Evolutionary conservation across 2,113 vertebrate species (phyloP), one percentile per base, ranked within the genome.

Genomic region (Tychaedon coryphoeus): DNA sequence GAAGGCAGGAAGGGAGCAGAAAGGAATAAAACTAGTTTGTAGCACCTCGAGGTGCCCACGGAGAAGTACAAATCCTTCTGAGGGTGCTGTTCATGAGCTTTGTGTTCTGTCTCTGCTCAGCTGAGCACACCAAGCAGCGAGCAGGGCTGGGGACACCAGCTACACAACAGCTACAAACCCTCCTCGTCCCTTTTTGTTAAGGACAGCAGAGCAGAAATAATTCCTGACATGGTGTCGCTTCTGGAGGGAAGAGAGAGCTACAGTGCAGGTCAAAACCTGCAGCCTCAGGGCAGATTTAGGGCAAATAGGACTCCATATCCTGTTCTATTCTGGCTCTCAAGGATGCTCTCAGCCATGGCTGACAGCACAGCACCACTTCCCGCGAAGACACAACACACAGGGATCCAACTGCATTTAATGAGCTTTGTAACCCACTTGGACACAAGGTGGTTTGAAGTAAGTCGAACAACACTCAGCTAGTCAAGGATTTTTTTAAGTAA

Each of bases 361-460:
- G 82, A 58, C 76, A 70, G 89, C 78, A 66, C 66, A 83, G 67
- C 64, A n/a, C 57, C 12, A 1, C 20, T 62, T 75, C 70, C 81
- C 22, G 11, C 12, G 66, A 86, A 88, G 86, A 92, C 73, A 86
- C 64, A 54, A 93, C 86, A 96, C 85, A 80, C 40, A 96, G 89
- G 88, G 81, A 93, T 85, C 96, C 93, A 92, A 94, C 85, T 93
- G 66, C 62, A 86, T 95, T 95, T 96, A 97, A 96, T 95, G 88
- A 93, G 77, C 88, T 93, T 62, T 5, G 9, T 82, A 85, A 96
- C 6, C 18, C 94, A 91, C 73, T 90, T 43, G 81, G 92, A 95
- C 90, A 96, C 74, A 88, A 92, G 92, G 78, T 79, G 85, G 47
- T 91, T 88, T 87, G 93, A 94, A 94, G 28, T 19, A 90, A 94